These are phyloP conservation scores for Cantharis flavilabris DNA, from an alignment of 2,888 invertebrate species.

Conservation along the genomic window DNA sequence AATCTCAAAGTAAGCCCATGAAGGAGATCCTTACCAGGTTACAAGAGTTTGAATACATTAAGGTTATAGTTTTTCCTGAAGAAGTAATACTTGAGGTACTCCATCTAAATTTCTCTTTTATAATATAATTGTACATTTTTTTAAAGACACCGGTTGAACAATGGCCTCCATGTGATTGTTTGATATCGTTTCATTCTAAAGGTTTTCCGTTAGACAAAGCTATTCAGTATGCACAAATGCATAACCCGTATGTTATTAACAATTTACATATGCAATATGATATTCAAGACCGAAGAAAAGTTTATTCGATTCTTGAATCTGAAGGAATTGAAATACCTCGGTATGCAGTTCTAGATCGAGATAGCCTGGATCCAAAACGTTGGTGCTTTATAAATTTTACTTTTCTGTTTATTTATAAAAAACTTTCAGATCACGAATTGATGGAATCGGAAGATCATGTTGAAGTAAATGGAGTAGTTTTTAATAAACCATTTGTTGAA, in stretches of 20 bases:
- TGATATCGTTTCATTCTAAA: slow-evolving; percentile 97
- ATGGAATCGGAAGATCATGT: slow-evolving; percentile 97
- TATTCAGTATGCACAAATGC: slow-evolving; percentile 90
- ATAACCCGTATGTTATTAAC: slow-evolving; percentile 96
- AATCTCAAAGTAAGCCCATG: slow-evolving; percentile 99
- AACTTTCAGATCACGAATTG: slow-evolving; percentile 76
- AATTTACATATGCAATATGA: slow-evolving; percentile 98
- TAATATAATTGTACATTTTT: slow-evolving; percentile 12
- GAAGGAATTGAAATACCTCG: slow-evolving; percentile 98
- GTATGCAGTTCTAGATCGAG: slow-evolving; percentile 95
- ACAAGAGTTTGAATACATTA: slow-evolving; percentile 95
- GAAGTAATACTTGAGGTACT: slow-evolving; percentile 89
- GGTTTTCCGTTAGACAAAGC: slow-evolving; percentile 99
- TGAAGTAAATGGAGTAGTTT: slow-evolving; percentile 92
- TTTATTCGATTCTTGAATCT: slow-evolving; percentile 90
- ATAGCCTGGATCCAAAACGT: slow-evolving; percentile 90
- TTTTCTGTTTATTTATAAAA: not conserved
- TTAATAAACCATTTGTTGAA: slow-evolving; percentile 99
- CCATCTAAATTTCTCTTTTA: not conserved
- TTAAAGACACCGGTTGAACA: slow-evolving; percentile 89
- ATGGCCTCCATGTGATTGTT: slow-evolving; percentile 97
- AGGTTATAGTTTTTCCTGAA: slow-evolving; percentile 94
- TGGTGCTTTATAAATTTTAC: slow-evolving; percentile 50
- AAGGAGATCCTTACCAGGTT: slow-evolving; percentile 95
- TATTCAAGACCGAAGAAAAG: slow-evolving; percentile 92